phyloP scores from a whole-genome alignment of 2,113 vertebrate species.

The Chaetodon auriga region DNA sequence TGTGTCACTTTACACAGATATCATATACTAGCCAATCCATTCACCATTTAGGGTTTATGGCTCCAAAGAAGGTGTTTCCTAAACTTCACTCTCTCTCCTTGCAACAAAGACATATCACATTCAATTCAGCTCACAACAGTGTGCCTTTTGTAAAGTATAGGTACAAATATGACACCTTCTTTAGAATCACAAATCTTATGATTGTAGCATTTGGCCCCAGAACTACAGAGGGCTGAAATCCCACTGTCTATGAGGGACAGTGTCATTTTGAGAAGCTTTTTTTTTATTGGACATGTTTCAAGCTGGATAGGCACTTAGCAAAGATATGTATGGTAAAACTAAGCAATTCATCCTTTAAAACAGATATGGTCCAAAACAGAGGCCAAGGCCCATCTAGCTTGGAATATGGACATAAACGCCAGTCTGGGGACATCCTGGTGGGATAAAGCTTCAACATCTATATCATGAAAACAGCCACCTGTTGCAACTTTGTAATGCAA shows the following conservation, averaged over 20 bases:
- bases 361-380: background rate
- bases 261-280: background rate
- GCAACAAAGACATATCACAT: background rate
- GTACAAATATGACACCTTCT: background rate
- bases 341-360: background rate
- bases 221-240: background rate
- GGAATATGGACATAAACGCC: no score
- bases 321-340: background rate
- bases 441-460: background rate
- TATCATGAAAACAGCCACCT: background rate
- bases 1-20: background rate
- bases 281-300: background rate
- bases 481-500: background rate
- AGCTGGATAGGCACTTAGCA: background rate
- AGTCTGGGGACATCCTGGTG: no score
- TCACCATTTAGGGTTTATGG: background rate
- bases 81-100: background rate
- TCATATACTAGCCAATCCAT: background rate
- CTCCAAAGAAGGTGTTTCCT: background rate
- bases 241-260: background rate
- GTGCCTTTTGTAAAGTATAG: background rate
- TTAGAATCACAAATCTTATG: background rate
- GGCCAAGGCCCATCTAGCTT: background rate
- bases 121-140: background rate
- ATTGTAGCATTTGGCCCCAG: constrained; percentile 9